phyloP scores from a whole-genome alignment of 2,113 vertebrate genomes.

The Pachyramphus minor region DNA sequence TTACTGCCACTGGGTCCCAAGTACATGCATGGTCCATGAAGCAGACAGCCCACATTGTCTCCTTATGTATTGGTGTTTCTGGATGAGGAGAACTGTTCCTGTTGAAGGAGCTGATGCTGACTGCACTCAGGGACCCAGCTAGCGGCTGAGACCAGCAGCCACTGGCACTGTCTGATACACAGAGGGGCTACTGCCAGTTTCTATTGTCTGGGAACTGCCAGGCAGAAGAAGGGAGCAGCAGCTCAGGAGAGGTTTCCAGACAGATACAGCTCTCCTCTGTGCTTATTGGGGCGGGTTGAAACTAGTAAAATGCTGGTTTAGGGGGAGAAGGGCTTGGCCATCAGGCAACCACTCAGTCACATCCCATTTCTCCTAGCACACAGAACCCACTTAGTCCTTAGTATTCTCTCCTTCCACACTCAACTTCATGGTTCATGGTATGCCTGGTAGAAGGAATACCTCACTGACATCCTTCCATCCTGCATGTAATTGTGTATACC shows the following conservation, averaged over 20 bases:
- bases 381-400: neutral
- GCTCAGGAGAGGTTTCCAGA: neutral
- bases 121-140: rapidly evolving
- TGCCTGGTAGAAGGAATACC: neutral
- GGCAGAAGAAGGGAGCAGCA: neutral
- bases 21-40: rapidly evolving
- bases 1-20: neutral
- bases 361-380: neutral
- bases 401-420: neutral
- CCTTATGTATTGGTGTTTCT: neutral
- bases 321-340: neutral
- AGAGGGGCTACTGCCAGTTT: too few relatives aligned
- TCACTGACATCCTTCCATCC: neutral
- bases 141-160: neutral
- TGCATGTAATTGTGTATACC: neutral
- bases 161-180: neutral
- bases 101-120: neutral
- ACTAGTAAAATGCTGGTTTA: neutral
- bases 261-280: neutral
- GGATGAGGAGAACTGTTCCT: neutral
- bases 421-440: neutral
- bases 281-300: neutral
- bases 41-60: neutral
- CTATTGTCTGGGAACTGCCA: neutral
- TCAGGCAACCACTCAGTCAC: neutral